phyloP scores from a whole-genome alignment of 1,140 invertebrate genomes.

The Alviniconcha marisindica region DNA sequence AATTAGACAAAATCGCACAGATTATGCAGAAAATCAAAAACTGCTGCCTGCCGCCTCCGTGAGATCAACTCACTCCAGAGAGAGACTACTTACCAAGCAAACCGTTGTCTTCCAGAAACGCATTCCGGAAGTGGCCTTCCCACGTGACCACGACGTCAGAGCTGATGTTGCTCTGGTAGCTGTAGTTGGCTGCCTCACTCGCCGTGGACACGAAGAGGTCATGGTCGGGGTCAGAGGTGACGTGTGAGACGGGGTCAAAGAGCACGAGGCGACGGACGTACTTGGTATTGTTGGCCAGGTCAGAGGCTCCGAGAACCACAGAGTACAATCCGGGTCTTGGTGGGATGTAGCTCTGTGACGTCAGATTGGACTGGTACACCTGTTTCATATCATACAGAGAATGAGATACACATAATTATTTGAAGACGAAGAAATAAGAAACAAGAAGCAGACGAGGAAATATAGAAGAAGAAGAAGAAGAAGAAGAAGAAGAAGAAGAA shows the following conservation, averaged over 20 bases:
- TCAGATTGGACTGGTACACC: not conserved
- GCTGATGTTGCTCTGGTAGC: slow-evolving; percentile 30
- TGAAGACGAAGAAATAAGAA: no score
- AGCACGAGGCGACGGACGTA: slow-evolving; percentile 44
- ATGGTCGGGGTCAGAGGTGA: slow-evolving; percentile 88
- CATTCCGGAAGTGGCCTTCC: slow-evolving; percentile 50
- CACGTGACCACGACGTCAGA: slow-evolving; percentile 31
- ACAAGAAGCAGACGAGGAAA: no score
- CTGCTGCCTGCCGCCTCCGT: not conserved
- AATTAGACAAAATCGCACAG: not conserved
- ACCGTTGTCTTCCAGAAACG: slow-evolving; percentile 40
- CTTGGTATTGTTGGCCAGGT: no score
- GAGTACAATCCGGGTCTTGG: slow-evolving; percentile 52
- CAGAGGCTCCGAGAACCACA: slow-evolving; percentile 47
- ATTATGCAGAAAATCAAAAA: not conserved
- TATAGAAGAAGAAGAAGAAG: no score
- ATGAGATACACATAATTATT: not conserved
- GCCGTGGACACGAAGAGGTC: slow-evolving; percentile 79
- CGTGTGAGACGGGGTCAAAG: slow-evolving; percentile 78
- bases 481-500: no score
- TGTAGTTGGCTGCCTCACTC: slow-evolving; percentile 19
- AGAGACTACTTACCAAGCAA: slow-evolving; percentile 37
- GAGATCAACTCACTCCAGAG: no score
- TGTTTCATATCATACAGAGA: no score
- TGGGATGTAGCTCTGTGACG: slow-evolving; percentile 31